Evolutionary conservation across 1,140 invertebrate genomes (phyloP), one percentile per base, ranked within the genome.

Genomic region (Plectrocnemia conspersa): DNA sequence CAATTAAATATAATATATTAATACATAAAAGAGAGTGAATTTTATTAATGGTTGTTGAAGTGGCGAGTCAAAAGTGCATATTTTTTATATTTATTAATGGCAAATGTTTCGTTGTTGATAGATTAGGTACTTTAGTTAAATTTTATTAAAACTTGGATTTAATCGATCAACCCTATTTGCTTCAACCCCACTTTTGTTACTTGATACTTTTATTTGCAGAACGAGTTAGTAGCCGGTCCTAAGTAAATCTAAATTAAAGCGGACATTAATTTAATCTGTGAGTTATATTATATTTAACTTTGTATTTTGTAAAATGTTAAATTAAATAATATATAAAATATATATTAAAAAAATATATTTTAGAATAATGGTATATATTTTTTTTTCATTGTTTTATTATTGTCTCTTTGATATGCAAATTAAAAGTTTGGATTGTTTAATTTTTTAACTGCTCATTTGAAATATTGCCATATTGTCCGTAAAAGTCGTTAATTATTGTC

Each of bases 401-500:
- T n/a, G n/a, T n/a, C n/a, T n/a, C n/a, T n/a, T n/a, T n/a, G n/a
- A n/a, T n/a, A n/a, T n/a, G n/a, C n/a, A n/a, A n/a, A n/a, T n/a
- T n/a, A n/a, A n/a, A n/a, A n/a, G n/a, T n/a, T n/a, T n/a, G n/a
- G n/a, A n/a, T n/a, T n/a, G n/a, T n/a, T n/a, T n/a, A n/a, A n/a
- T n/a, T n/a, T n/a, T n/a, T n/a, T n/a, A n/a, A n/a, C n/a, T n/a
- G n/a, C n/a, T 38, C 49, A 53, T 52, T 47, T 41, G 23, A 53
- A 42, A 22, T 22, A 42, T 42, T 42, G 22, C 18, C 52, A 47
- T 55, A 56, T 54, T 56, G 54, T 56, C 32, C 45, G 46, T 29
- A 36, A 54, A 52, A 25, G 48, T 47, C 58, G 56, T 52, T 59
- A 59, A 56, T 59, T 55, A 59, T 33, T 7, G 15, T n/a, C n/a